Evolutionary conservation across 1,140 invertebrate species (phyloP), one percentile per base, ranked within the genome.

Genomic region (Meloidogyne floridensis): DNA sequence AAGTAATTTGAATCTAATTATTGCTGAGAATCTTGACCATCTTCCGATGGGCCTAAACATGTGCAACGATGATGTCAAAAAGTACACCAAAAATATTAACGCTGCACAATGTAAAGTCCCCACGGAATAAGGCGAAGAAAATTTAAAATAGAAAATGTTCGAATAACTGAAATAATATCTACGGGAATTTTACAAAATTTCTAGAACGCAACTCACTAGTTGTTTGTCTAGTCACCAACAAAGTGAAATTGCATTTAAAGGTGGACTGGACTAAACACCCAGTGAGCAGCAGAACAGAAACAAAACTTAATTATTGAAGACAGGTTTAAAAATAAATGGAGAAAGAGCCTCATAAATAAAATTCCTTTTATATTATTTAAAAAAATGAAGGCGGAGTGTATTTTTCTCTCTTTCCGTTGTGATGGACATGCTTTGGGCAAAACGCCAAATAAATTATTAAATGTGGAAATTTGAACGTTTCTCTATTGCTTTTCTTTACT

Each of bases 191-290:
- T 32, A 32, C 32, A 59, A 59, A 11, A 77, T n/a, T 6, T 47
- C 51, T 18, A 72, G 13, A 42, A 47, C 77, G 13, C 18, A 47
- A 54, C 77, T 69, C 77, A 47, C 77, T 79, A 72, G 77, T 53
- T 79, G 72, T 69, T 65, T 79, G 77, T 79, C 77, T 79, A 79
- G 77, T 79, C 77, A 79, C 77, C 77, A 72, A 69, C 65, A 54
- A 65, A 43, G 18, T 71, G 11, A 11, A 11, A 11, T 20, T 79
- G 20, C n/a, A 13, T n/a, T 69, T 32, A 53, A 59, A 71, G 77
- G 77, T 79, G 77, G 77, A 79, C 77, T 32, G 32, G 77, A 79
- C 59, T n/a, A 47, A 79, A 79, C 53, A 79, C 77, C 77, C 77
- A 79, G 77, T 79, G 77, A 69, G 65, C 15, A 69, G 15, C 54